phyloP scores from a whole-genome alignment of 2,888 invertebrate species.

The Phalera bucephala region DNA sequence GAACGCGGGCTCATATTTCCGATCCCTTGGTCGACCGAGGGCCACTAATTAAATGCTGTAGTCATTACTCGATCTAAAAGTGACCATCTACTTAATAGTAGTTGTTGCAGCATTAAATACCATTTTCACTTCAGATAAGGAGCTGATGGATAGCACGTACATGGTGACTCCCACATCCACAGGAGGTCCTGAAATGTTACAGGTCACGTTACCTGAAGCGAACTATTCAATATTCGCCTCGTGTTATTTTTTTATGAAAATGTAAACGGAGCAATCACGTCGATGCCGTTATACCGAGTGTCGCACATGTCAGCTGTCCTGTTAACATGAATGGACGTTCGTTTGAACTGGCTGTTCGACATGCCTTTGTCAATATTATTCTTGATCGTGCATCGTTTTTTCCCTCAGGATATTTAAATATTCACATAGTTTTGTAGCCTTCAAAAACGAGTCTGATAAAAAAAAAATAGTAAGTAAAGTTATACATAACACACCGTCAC shows the following conservation, averaged over 20 bases:
- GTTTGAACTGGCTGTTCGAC: constrained; percentile 1
- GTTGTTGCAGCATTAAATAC: constrained; percentile 75
- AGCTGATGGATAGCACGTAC: constrained; percentile 92
- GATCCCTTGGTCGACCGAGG: constrained; percentile 49
- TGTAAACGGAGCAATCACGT: background rate
- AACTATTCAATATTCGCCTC: constrained; percentile 2
- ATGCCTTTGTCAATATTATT: constrained; percentile 7
- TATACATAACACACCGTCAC: no score
- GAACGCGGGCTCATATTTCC: constrained; percentile 32
- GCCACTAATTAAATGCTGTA: constrained; percentile 38
- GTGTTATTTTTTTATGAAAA: background rate
- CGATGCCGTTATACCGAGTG: background rate
- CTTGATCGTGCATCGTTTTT: constrained; percentile 4
- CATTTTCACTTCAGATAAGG: constrained; percentile 93
- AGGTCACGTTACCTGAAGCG: constrained; percentile 44
- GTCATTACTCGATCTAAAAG: constrained; percentile 40
- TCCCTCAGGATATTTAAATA: no score
- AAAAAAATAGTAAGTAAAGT: no score
- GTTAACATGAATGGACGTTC: background rate
- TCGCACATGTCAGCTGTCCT: background rate
- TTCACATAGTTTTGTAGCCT: no score
- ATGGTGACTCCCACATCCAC: constrained; percentile 92
- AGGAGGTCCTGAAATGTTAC: constrained; percentile 86
- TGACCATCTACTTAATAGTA: constrained; percentile 56
- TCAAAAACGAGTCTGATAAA: no score